Evolutionary conservation across 2,888 invertebrate genomes (phyloP).

Genomic region (Ophion ellenae): DNA sequence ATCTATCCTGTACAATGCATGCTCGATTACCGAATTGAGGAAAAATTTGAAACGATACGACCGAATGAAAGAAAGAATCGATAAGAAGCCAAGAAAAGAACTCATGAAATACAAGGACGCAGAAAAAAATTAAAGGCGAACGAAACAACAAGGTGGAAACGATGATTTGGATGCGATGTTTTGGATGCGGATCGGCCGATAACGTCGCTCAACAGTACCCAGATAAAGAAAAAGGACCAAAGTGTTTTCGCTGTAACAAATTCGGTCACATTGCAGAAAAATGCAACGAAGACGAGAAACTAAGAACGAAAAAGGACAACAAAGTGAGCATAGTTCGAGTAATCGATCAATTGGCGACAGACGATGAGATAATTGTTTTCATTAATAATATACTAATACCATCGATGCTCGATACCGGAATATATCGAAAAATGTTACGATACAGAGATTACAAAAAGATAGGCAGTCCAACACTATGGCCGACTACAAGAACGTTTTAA

Average conservation of each 20-base stretch:
- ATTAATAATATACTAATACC: conserved; percentile 19
- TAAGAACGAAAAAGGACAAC: background rate
- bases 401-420: conserved; percentile 35
- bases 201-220: conserved; percentile 52
- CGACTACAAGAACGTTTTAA: conserved; percentile 8
- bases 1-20: conserved; percentile 1
- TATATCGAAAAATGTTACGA: conserved; percentile 30
- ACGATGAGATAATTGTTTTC: conserved; percentile 24
- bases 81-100: background rate
- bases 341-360: conserved; percentile 15
- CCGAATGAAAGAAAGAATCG: conserved; percentile 4
- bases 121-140: background rate
- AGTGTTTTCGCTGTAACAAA: conserved; percentile 54
- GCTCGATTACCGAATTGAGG: background rate
- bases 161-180: conserved; percentile 47
- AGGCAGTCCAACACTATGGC: conserved; percentile 21
- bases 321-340: background rate
- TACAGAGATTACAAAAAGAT: conserved; percentile 43
- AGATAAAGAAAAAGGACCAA: conserved; percentile 52
- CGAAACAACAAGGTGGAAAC: background rate
- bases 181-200: conserved; percentile 34
- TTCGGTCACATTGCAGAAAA: conserved; percentile 55
- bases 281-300: conserved; percentile 29
- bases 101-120: background rate
- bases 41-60: conserved; percentile 13